Conservation (phyloP, 1,140 invertebrate species). For the Drosophila eugracilis region DNA sequence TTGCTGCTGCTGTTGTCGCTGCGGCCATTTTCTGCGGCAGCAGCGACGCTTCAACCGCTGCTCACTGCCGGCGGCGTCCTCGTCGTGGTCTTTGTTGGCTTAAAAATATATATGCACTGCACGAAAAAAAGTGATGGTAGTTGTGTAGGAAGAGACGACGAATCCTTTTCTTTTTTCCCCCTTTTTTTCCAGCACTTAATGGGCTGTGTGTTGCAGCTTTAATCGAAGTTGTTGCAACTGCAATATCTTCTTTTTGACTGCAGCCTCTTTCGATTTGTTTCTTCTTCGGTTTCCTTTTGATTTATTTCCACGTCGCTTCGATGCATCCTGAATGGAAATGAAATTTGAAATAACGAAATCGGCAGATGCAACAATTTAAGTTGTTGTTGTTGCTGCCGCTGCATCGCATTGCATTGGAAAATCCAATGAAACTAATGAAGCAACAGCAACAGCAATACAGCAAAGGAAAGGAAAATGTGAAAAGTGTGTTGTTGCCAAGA, state of each 20-base stretch:
- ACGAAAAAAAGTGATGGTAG: neutral
- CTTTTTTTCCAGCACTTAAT: neutral
- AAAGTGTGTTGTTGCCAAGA: neutral
- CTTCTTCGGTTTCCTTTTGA: slow-evolving; percentile 24
- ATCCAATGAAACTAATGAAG: slow-evolving; percentile 38
- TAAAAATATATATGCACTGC: slow-evolving; percentile 11
- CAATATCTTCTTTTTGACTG: neutral
- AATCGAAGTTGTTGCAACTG: neutral
- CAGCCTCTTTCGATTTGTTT: slow-evolving; percentile 2
- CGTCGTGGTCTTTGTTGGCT: slow-evolving; percentile 14
- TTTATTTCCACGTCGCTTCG: slow-evolving; percentile 9
- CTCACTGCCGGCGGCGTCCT: slow-evolving; percentile 1
- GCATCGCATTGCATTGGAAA: slow-evolving; percentile 5
- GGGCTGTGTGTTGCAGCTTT: neutral
- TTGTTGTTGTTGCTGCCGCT: neutral
- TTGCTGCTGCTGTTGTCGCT: slow-evolving; percentile 16
- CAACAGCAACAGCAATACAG: slow-evolving; percentile 20
- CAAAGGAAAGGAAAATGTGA: neutral
- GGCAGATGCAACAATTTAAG: slow-evolving; percentile 26
- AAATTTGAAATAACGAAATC: slow-evolving; percentile 60
- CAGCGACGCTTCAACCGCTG: slow-evolving; percentile 7
- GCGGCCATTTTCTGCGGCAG: slow-evolving; percentile 48
- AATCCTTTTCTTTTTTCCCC: neutral
- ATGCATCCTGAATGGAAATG: slow-evolving; percentile 47
- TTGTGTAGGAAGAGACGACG: neutral